Evolutionary conservation across 1,140 invertebrate genomes (phyloP).

Genomic region (Drosophila santomea): DNA sequence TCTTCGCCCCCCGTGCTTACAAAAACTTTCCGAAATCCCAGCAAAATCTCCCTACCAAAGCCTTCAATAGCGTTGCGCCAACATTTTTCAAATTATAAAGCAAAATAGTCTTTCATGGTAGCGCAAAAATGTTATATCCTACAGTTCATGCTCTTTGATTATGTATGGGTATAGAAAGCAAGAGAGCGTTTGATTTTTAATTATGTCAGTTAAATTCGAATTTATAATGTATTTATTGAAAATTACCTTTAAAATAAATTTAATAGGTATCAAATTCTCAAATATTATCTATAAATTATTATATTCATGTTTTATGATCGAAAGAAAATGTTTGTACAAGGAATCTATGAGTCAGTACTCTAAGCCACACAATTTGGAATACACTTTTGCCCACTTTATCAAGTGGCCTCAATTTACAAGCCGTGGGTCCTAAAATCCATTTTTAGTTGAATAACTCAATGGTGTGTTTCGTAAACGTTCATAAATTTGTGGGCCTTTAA

Average conservation of each 20-base stretch:
- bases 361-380: neutral
- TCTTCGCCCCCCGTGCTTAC: neutral
- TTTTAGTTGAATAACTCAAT: constrained; percentile 15
- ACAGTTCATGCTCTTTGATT: neutral
- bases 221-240: neutral
- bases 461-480: constrained; percentile 2
- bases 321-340: neutral
- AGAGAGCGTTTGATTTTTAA: neutral
- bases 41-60: constrained; percentile 24
- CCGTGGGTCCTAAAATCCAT: constrained; percentile 13
- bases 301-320: no score
- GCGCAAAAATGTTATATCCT: neutral
- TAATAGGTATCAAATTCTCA: no score
- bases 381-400: neutral
- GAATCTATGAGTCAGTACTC: neutral
- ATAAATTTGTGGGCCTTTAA: constrained; percentile 24
- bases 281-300: no score
- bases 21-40: constrained; percentile 27
- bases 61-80: constrained; percentile 35
- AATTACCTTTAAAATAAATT: no score
- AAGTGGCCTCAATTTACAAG: neutral
- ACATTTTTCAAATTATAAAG: constrained; percentile 48
- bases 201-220: neutral
- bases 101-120: constrained; percentile 1
- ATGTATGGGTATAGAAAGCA: neutral